A percentile compares a stretch with the other conserved stretches of the same genome.
phyloP scores from a whole-genome alignment of 2,888 invertebrate genomes.

The Tortrix viridana region DNA sequence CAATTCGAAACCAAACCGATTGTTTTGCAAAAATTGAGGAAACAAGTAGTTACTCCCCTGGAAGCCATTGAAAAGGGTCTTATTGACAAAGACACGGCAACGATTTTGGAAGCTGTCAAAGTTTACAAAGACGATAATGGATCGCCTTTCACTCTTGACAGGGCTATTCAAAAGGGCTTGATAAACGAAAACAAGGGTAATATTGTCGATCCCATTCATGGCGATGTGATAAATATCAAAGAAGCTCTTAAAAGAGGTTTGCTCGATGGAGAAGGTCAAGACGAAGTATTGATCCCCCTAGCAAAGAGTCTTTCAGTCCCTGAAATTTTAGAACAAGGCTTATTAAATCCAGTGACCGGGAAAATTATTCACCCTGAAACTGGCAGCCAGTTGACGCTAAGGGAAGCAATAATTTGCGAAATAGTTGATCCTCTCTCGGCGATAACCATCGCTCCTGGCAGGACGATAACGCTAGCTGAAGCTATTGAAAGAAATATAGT shows the following conservation, averaged over 20 bases:
- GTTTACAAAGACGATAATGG: conserved; percentile 84
- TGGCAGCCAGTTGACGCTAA: conserved; percentile 89
- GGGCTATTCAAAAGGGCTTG: conserved; percentile 88
- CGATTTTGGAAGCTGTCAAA: conserved; percentile 86
- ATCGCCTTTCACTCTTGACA: conserved; percentile 87
- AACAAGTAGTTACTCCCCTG: conserved; percentile 88
- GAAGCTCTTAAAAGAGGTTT: conserved; percentile 94
- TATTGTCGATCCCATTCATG: conserved; percentile 92
- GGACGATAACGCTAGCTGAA: conserved; percentile 89
- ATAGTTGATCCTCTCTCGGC: conserved; percentile 92
- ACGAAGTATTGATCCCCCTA: conserved; percentile 90
- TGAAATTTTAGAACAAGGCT: conserved; percentile 93
- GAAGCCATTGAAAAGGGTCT: conserved; percentile 92
- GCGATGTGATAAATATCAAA: conserved; percentile 90
- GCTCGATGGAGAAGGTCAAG: conserved; percentile 89
- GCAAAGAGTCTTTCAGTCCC: conserved; percentile 92
- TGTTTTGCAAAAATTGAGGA: conserved; percentile 90
- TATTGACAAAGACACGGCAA: conserved; percentile 90
- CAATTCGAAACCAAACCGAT: conserved; percentile 87
- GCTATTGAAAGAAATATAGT: conserved; percentile 89
- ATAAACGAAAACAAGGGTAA: conserved; percentile 90
- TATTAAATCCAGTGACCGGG: conserved; percentile 88
- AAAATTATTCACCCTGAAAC: conserved; percentile 95
- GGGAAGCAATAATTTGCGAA: conserved; percentile 94
- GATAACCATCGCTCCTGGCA: conserved; percentile 86